A percentile compares a stretch with the other conserved stretches of the same genome.
These are phyloP conservation scores for Drosophila mulleri DNA, from an alignment of 2,888 invertebrate species.

Conservation along the genomic window DNA sequence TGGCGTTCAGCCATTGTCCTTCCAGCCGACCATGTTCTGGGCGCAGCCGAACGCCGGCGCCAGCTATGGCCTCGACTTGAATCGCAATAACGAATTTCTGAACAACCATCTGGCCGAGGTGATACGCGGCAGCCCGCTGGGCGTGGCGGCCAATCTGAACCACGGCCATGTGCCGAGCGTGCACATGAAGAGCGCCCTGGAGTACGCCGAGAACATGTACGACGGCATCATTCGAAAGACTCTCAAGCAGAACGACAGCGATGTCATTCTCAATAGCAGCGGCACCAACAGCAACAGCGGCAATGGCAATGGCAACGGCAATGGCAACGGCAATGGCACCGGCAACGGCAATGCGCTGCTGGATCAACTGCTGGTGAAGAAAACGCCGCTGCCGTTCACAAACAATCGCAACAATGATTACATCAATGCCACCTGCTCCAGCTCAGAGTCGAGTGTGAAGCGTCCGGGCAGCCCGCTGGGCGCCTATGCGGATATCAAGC, in stretches of 20 bases:
- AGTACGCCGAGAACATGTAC: constrained; percentile 89
- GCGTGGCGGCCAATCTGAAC: constrained; percentile 50
- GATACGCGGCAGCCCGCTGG: constrained; percentile 74
- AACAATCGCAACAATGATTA: constrained; percentile 80
- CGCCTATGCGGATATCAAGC: constrained; percentile 86
- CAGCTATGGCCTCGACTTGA: constrained; percentile 85
- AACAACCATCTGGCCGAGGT: constrained; percentile 92
- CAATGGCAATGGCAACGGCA: constrained; percentile 80
- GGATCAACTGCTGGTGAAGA: constrained; percentile 88
- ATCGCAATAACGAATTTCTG: constrained; percentile 88
- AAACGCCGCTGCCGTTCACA: constrained; percentile 84
- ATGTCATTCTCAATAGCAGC: neutral
- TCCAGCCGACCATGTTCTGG: constrained; percentile 92
- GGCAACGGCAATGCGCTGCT: constrained; percentile 87
- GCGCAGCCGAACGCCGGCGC: constrained; percentile 85
- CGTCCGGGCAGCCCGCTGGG: constrained; percentile 83
- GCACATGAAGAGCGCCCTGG: constrained; percentile 86
- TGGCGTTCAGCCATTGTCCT: constrained; percentile 87
- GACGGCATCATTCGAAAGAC: constrained; percentile 93
- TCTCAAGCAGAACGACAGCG: constrained; percentile 86
- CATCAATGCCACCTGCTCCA: constrained; percentile 53
- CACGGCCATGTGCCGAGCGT: constrained; percentile 62
- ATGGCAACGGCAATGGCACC: constrained; percentile 84
- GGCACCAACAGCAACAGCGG: constrained; percentile 64
- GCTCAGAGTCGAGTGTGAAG: constrained; percentile 62